Evolutionary conservation across 2,113 vertebrate species (phyloP), one percentile per base, ranked within the genome.

Genomic region (Xerus inauris): DNA sequence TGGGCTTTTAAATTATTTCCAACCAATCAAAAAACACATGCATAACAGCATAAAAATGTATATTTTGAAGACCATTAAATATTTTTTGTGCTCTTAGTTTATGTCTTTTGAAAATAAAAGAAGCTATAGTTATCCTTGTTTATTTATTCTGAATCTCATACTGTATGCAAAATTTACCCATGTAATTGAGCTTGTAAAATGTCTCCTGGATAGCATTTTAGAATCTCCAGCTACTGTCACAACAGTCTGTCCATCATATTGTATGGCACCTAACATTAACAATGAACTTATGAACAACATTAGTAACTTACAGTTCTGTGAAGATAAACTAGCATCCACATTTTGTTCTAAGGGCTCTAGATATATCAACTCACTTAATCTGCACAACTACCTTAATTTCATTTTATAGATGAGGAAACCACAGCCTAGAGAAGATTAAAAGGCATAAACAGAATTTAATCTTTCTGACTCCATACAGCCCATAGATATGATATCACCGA

Each of bases 31-130:
- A 62, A 89, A 91, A 5, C 11, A 86, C 22, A 24, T 59, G 4
- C 3, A 93, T 75, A 88, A 49, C 89, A 81, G 8, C 49, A 51
- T 40, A 59, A 72, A 75, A 28, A 8, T 64, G 80, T 67, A 40
- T 59, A 57, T 81, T 72, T 77, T 69, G 14, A 72, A 24, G 42
- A 75, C 1, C 32, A 75, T 87, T 65, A 75, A 77, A 77, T 95
- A 67, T 65, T 90, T 92, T 87, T 10, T 69, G 89, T 83, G 12
- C 11, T 49, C 83, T 69, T 73, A 67, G 42, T 90, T 94, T 47
- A 62, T 86, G 2, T 62, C 49, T 14, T 89, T 5, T 14, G 83
- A 38, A 17, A 12, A 62, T 85, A 86, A 85, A 22, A 65, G 54
- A 72, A 59, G 57, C 2, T 30, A 57, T n/a, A 65, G 38, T 67